These are phyloP conservation scores for Drosophila bifasciata DNA, from an alignment of 1,140 invertebrate genomes.

Conservation along the genomic window DNA sequence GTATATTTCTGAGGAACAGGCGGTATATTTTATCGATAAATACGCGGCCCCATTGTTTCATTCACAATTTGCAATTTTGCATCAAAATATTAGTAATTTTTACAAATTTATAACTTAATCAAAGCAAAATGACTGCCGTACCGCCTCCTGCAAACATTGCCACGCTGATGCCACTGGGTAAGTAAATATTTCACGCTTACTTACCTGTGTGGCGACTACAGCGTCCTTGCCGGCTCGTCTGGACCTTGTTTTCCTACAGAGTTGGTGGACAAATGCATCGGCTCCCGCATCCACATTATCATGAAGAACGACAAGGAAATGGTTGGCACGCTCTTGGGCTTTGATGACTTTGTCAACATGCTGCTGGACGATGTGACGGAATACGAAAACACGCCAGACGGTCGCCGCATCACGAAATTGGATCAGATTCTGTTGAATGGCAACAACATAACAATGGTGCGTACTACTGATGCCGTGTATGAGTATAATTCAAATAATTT, in stretches of 20 bases:
- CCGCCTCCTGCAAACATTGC: slow-evolving; percentile 87
- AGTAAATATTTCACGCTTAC: slow-evolving; percentile 24
- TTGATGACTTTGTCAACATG: slow-evolving; percentile 99
- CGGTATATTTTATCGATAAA: no score
- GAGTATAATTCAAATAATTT: no score
- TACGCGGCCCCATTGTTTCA: no score
- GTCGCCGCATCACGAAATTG: slow-evolving; percentile 97
- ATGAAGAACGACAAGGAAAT: slow-evolving; percentile 99
- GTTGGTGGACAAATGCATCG: slow-evolving; percentile 99
- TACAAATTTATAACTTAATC: slow-evolving; percentile 12
- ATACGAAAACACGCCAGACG: slow-evolving; percentile 98
- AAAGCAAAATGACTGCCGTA: slow-evolving; percentile 69
- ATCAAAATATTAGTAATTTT: slow-evolving; percentile 12
- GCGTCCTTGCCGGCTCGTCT: slow-evolving; percentile 17
- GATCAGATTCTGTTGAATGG: slow-evolving; percentile 99
- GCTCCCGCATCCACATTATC: slow-evolving; percentile 99
- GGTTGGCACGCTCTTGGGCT: slow-evolving; percentile 97
- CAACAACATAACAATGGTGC: slow-evolving; percentile 99
- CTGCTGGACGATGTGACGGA: slow-evolving; percentile 96
- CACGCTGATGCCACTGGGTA: slow-evolving; percentile 89
- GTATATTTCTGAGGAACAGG: no score
- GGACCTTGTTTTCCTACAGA: slow-evolving; percentile 86
- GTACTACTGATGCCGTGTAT: background rate
- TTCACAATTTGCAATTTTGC: slow-evolving; percentile 9
- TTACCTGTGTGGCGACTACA: no score